These are phyloP conservation scores for Paralvinella palmiformis DNA, from an alignment of 1,140 invertebrate species.

Conservation along the genomic window DNA sequence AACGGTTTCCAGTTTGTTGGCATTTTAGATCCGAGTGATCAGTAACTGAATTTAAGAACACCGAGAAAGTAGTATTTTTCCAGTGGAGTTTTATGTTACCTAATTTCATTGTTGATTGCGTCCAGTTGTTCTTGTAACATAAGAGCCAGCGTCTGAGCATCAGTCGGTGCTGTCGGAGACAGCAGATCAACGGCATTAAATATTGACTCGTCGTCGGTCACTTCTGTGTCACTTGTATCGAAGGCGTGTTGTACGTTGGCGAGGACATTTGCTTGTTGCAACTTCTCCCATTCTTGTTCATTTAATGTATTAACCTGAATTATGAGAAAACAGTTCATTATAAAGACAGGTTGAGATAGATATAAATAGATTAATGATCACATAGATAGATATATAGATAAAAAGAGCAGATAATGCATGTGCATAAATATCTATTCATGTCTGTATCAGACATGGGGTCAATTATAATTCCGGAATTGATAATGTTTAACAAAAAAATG, in stretches of 20 bases:
- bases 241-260: slow-evolving; percentile 86
- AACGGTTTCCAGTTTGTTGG: no score
- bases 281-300: slow-evolving; percentile 84
- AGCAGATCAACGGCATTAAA: slow-evolving; percentile 64
- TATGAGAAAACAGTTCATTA: no score
- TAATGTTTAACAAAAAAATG: no score
- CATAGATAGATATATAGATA: slow-evolving; percentile 20
- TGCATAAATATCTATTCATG: no score
- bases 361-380: not conserved
- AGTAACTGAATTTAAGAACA: no score
- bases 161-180: slow-evolving; percentile 64
- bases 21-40: no score
- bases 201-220: slow-evolving; percentile 60
- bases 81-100: no score
- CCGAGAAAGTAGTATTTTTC: no score
- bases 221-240: slow-evolving; percentile 74
- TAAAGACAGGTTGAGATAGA: not conserved
- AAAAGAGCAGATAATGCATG: no score
- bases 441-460: no score
- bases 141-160: slow-evolving; percentile 93
- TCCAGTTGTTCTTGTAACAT: slow-evolving; percentile 99
- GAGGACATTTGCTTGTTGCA: slow-evolving; percentile 87
- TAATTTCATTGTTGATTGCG: slow-evolving; percentile 99
- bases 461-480: no score
- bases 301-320: slow-evolving; percentile 53